Percentiles rank a stretch among this genome's conserved stretches.
Conservation (phyloP, 2,113 vertebrate genomes). For the Trochalopteron elliotii region DNA sequence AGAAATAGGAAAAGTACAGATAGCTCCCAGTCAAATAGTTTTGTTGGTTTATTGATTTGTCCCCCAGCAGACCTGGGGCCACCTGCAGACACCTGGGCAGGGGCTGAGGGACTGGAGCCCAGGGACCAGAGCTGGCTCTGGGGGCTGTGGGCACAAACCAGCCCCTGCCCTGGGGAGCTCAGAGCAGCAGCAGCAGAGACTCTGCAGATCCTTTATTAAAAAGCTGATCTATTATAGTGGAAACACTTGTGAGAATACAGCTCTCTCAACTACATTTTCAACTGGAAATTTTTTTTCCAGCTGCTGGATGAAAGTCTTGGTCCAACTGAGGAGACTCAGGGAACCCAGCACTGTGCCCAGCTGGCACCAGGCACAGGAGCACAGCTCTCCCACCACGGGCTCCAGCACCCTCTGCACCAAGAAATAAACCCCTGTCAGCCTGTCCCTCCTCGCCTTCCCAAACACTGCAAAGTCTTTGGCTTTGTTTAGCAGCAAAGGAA, state of each 20-base stretch:
- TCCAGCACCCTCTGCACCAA: rapidly evolving
- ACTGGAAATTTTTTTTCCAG: not conserved
- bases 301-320: not conserved
- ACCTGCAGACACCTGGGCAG: not conserved
- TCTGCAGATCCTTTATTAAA: not conserved
- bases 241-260: not conserved
- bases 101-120: not conserved
- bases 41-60: no score
- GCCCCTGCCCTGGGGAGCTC: not conserved
- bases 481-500: not conserved
- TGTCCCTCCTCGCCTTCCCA: not conserved
- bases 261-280: not conserved
- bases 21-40: rapidly evolving
- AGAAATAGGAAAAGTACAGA: not conserved
- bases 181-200: not conserved
- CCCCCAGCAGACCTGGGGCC: not conserved
- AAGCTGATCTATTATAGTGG: not conserved
- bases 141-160: not conserved
- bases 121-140: not conserved
- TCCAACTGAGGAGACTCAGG: not conserved
- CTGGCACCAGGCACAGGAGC: rapidly evolving
- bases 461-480: rapidly evolving
- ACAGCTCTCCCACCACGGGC: not conserved
- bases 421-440: not conserved
- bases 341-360: rapidly evolving